phyloP scores from a whole-genome alignment of 1,140 invertebrate genomes.

The Aphaenogaster ashmeadi region DNA sequence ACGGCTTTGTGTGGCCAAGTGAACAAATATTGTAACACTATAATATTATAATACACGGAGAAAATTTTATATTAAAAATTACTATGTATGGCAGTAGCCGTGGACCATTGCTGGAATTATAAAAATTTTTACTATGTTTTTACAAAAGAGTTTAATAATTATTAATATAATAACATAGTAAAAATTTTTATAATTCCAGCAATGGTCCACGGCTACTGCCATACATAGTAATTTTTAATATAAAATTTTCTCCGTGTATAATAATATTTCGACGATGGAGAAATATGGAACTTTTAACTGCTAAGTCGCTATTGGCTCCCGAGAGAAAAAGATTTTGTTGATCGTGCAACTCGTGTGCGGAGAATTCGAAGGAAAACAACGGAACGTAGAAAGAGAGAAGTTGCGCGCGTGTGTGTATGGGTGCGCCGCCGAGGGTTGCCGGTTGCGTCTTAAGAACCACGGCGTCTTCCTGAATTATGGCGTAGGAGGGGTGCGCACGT shows the following conservation, averaged over 20 bases:
- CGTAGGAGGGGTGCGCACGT: not conserved
- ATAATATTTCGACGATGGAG: not conserved
- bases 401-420: not conserved
- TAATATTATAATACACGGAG: too few relatives aligned
- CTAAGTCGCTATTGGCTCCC: not conserved
- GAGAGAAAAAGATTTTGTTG: not conserved
- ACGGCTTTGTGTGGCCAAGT: not conserved
- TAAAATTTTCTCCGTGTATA: too few relatives aligned
- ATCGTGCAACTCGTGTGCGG: not conserved
- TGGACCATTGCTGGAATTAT: too few relatives aligned
- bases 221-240: too few relatives aligned
- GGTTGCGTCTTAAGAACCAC: conserved; percentile 11
- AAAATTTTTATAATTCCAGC: too few relatives aligned
- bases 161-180: too few relatives aligned
- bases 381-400: not conserved
- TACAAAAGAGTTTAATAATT: too few relatives aligned
- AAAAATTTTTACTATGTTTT: too few relatives aligned
- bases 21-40: not conserved
- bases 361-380: not conserved
- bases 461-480: conserved; percentile 10
- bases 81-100: too few relatives aligned
- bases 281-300: not conserved
- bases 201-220: too few relatives aligned
- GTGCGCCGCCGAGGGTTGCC: conserved; percentile 1
- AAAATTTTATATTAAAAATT: too few relatives aligned